Base-by-base conservation (phyloP, 1,140 invertebrate species). In the Mactra quadrangularis region DNA sequence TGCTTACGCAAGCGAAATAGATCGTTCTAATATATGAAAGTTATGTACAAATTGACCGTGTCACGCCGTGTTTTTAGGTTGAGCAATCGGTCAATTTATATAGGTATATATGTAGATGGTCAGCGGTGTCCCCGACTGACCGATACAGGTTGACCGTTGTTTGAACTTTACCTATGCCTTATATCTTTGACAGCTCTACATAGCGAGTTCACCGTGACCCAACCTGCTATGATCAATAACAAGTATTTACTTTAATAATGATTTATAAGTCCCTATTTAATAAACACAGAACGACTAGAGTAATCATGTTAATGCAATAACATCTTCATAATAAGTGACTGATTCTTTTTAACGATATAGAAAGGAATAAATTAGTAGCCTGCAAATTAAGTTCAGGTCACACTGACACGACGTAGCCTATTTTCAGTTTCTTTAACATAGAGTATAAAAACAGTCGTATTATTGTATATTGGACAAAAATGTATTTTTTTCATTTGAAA, bases 1-100 rank as follows among this genome's bases (percentile, higher is more conserved):
- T 60, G 71, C 53, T 75, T 76, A 50, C 74, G 74, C 74, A 76
- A 76, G 45, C 17, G 29, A 76, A 45, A 76, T 76, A 76, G 74
- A 60, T 62, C 74, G 25, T 22, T 13, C 17, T 29, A 27, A 2
- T 25, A 76, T 35, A 29, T 7, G 47, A n/a, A 25, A 76, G 71
- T 76, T 76, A 76, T 29, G 59, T 50, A 27, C 41, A 60, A 68
- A 50, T 17, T 50, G 55, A 76, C 55, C 55, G 31, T 57, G 74
- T 76, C 74, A 76, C 2, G 59, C n/a, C 59, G 31, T 2, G 55
- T 22, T n/a, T 55, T 45, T 45, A 60, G 55, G 38, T 76, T 76
- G 22, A 76, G 59, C 29, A 45, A 35, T 31, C 55, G 74, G 74
- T 76, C 74, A 76, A n/a, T 31, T n/a, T 50, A 22, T 35, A 60